A percentile compares a stretch with the other conserved stretches of the same genome.
phyloP scores from a whole-genome alignment of 2,113 vertebrate species.

The Thryonomys swinderianus region DNA sequence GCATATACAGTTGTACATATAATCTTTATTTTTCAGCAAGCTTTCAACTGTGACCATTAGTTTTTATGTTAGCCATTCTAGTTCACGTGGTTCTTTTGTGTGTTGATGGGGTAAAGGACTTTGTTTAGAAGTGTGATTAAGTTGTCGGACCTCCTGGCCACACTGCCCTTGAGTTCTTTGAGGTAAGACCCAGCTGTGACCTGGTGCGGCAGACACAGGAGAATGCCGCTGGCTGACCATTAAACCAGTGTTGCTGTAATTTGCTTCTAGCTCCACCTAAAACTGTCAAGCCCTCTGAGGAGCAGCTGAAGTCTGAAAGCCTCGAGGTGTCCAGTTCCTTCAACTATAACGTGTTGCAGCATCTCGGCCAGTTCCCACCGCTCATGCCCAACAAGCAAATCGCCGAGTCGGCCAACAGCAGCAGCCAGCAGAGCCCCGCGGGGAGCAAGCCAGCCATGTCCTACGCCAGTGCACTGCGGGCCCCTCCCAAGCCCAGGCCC shows the following conservation, averaged over 20 bases:
- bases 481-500: constrained; percentile 96
- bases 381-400: constrained; percentile 97
- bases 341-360: constrained; percentile 94
- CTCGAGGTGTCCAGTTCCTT: constrained; percentile 90
- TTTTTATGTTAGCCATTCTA: background rate
- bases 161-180: background rate
- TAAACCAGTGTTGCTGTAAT: constrained; percentile 51
- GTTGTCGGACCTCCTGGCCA: background rate
- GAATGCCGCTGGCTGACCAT: accelerated
- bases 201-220: accelerated
- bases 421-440: constrained; percentile 83
- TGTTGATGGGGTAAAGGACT: background rate
- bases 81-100: background rate
- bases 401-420: constrained; percentile 87
- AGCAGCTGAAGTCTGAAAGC: constrained; percentile 92
- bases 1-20: background rate
- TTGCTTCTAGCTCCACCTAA: constrained; percentile 90
- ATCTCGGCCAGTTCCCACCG: constrained; percentile 98
- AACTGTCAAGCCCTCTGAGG: constrained; percentile 91
- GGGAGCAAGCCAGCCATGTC: constrained; percentile 96
- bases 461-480: constrained; percentile 97
- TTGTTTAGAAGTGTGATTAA: background rate
- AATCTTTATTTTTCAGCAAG: background rate
- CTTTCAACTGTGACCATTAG: background rate
- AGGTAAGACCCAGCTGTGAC: background rate